Evolutionary conservation across 2,888 invertebrate genomes (phyloP), one percentile per base, ranked within the genome.

Genomic region (Agonum fuliginosum): DNA sequence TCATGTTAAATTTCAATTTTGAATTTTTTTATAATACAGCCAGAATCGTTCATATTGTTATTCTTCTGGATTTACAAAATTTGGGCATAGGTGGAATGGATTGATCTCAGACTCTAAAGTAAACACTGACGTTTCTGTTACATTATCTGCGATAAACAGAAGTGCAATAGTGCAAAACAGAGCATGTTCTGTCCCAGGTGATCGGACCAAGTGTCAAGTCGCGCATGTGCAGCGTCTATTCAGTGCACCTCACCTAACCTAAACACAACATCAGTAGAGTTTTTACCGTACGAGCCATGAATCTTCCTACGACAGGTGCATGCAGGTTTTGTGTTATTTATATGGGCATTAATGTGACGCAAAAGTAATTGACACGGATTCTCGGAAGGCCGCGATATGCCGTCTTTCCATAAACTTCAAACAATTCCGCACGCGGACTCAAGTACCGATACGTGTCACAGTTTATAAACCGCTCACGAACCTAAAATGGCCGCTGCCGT

Each of bases 321-420:
- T 75, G 30, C 65, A 43, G 67, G 67, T 48, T 65, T 65, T 75
- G 67, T 67, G 75, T 75, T 75, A 75, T 75, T 75, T 75, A 75
- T 75, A 75, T 75, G 75, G 75, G 75, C 75, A 75, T 75, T 75
- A 75, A 75, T 67, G 75, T 75, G 75, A 67, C 75, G 75, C 75
- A 75, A 67, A 75, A 67, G 75, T 67, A 75, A 75, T 75, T 75
- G 75, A 75, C 75, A 75, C 67, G 75, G 67, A 75, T 75, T 75
- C 75, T 75, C 67, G 67, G 75, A 75, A 75, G 67, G 67, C 75
- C 67, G 67, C 20, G 48, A 37, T 75, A 67, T 51, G 75, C 37
- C 20, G 67, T 65, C 67, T 75, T 65, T 67, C 67, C 51, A 67
- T 67, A 75, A 75, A 75, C 75, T 43, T 67, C 75, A 46, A 67